A percentile compares a stretch with the other conserved stretches of the same genome.
Evolutionary conservation across 2,797 vertebrate species (phyloP).

Genomic region (Podarcis siculus): DNA sequence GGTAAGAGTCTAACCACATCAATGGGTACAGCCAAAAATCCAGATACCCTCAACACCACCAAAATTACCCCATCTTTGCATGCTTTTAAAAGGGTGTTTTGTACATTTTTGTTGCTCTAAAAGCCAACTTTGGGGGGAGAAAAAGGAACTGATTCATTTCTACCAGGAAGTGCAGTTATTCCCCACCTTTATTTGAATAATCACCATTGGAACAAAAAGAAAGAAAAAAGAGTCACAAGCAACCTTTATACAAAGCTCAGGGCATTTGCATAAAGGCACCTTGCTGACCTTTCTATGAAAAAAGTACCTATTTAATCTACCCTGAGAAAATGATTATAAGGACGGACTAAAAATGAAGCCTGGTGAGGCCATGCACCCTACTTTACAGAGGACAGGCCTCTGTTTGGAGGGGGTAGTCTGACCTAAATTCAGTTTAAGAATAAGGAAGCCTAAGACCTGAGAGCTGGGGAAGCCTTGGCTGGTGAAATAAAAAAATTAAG

Average conservation of each 20-base stretch:
- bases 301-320: background rate
- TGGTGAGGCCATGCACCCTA: too few species aligned
- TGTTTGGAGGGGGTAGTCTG: too few species aligned
- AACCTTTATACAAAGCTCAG: background rate
- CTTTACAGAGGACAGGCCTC: too few species aligned
- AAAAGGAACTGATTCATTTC: slow-evolving; percentile 17
- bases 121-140: background rate
- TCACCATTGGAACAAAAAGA: background rate
- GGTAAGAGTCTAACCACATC: background rate
- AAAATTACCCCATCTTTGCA: background rate
- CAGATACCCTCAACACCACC: background rate
- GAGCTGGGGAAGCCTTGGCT: too few species aligned
- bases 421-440: too few species aligned
- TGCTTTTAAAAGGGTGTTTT: background rate
- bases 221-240: background rate
- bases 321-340: background rate
- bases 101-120: background rate
- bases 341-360: background rate
- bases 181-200: slow-evolving; percentile 10
- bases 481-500: too few species aligned
- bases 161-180: background rate
- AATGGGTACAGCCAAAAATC: background rate
- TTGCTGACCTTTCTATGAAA: background rate
- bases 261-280: background rate
- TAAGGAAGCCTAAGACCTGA: too few species aligned